phyloP scores from a whole-genome alignment of 92 coral and sea anemone species.

The Actinernus sp. region DNA sequence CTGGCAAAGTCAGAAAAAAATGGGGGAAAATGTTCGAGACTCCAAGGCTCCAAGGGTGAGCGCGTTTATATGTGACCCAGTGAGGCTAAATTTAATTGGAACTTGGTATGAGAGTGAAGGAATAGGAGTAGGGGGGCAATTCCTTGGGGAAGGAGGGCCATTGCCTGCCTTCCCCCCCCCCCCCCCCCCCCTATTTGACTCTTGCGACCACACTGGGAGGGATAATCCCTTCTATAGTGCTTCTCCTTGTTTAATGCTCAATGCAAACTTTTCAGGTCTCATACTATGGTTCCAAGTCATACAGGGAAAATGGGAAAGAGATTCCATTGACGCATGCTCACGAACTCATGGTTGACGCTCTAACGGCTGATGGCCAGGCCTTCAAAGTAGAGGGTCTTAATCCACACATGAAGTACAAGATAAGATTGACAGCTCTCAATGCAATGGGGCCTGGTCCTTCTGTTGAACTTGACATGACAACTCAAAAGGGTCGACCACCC shows the following conservation, averaged over 20 bases:
- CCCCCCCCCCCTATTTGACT: background rate
- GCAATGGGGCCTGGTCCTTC: constrained; percentile 76
- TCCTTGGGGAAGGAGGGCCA: too few relatives aligned
- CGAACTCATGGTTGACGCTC: constrained; percentile 41
- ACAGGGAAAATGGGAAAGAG: constrained; percentile 48
- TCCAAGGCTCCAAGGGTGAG: too few relatives aligned
- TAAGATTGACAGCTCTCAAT: constrained; percentile 59
- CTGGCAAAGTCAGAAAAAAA: too few relatives aligned
- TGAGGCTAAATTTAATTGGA: too few relatives aligned
- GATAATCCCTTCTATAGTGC: too few relatives aligned
- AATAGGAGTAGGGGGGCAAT: too few relatives aligned
- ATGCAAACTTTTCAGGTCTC: constrained; percentile 39
- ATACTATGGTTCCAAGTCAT: constrained; percentile 62
- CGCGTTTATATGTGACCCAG: too few relatives aligned
- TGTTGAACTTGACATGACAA: constrained; percentile 38
- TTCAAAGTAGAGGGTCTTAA: constrained; percentile 55
- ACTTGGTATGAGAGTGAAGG: too few relatives aligned
- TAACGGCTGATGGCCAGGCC: constrained; percentile 29
- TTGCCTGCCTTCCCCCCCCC: too few relatives aligned
- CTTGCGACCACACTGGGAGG: too few relatives aligned
- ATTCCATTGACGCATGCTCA: constrained; percentile 40
- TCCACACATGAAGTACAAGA: constrained; percentile 75
- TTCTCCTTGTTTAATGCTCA: too few relatives aligned
- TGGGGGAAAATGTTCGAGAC: too few relatives aligned
- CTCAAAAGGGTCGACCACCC: constrained; percentile 77